Evolutionary conservation across 1,140 invertebrate species (phyloP).

Genomic region (Lepidurus arcticus): DNA sequence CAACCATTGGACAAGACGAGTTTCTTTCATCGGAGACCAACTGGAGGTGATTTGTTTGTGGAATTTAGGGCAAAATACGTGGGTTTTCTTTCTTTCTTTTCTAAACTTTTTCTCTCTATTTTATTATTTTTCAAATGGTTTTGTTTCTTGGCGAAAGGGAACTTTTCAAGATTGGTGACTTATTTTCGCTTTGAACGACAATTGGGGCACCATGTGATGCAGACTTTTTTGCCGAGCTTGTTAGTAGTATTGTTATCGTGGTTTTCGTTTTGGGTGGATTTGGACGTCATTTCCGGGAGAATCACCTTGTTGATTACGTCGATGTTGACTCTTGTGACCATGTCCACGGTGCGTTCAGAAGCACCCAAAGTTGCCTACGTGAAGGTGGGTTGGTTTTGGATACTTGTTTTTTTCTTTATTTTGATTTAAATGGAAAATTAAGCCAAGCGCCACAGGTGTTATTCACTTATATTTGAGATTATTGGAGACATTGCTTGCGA

Average conservation of each 20-base stretch:
- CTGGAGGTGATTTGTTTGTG: not conserved
- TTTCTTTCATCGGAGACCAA: not conserved
- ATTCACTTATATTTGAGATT: too few species aligned
- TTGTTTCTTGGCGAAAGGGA: not conserved
- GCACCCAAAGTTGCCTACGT: not conserved
- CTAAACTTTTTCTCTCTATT: too few species aligned
- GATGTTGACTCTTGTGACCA: not conserved
- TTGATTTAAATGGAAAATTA: not conserved
- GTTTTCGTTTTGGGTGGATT: not conserved
- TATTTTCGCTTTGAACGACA: conserved; percentile 15
- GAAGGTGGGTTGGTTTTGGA: not conserved
- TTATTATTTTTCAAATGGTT: too few species aligned
- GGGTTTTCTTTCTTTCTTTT: too few species aligned
- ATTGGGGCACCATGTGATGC: conserved; percentile 14
- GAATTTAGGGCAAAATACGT: not conserved
- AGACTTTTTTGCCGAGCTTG: not conserved
- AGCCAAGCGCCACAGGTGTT: not conserved
- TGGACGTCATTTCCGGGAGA: not conserved
- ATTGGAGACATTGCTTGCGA: too few species aligned
- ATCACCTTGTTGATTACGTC: not conserved
- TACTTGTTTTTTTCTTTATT: not conserved
- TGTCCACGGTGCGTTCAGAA: conserved; percentile 2
- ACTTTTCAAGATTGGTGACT: not conserved
- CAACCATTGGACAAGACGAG: conserved; percentile 1
- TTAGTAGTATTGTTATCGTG: not conserved